Base-by-base conservation (phyloP, 2,797 vertebrate genomes). In the Silurus aristotelis region DNA sequence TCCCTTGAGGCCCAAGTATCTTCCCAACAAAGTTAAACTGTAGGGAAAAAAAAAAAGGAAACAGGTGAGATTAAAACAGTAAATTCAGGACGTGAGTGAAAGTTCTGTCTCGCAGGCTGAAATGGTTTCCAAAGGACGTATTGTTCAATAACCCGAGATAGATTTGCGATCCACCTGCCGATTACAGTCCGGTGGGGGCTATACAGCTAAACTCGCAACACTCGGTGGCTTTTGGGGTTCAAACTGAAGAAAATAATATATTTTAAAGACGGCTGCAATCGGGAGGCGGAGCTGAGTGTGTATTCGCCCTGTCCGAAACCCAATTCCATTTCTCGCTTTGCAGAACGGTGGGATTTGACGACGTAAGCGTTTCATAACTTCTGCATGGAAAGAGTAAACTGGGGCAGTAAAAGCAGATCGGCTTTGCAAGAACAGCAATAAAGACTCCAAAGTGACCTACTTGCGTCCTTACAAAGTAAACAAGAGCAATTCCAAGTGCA, bases 21-120 rank as follows among this genome's bases (percentile, higher is more conserved):
- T 99, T 99, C 63, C 98, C 98, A 90, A 99, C 98, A 83, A 99
- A 99, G 93, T 99, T 99, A 92, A 99, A 99, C 98, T 99, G 92
- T 90, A 8, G 20, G 3, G 6, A 64, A 9, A 20, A n/a, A 63
- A 31, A 10, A 25, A 79, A 84, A 86, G 83, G 87, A 88, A 87
- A 86, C 86, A 86, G 58, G 31, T 61, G 46, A 83, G 75, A 86
- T 85, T 79, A 86, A 87, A 86, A 68, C 60, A 84, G 85, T 84
- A 55, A 85, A 86, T 72, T 46, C 52, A 27, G 43, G 64, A 25
- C 3, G 1, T 75, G n/a, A 31, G 82, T 27, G 82, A 83, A 75
- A 61, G 19, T 60, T 17, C 70, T 66, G 64, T 70, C 82, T n/a
- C 56, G 43, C 22, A 22, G 22, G 60, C 31, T 70, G 14, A 78